Base-by-base conservation (phyloP, 2,113 vertebrate genomes). In the Steatornis caripensis region DNA sequence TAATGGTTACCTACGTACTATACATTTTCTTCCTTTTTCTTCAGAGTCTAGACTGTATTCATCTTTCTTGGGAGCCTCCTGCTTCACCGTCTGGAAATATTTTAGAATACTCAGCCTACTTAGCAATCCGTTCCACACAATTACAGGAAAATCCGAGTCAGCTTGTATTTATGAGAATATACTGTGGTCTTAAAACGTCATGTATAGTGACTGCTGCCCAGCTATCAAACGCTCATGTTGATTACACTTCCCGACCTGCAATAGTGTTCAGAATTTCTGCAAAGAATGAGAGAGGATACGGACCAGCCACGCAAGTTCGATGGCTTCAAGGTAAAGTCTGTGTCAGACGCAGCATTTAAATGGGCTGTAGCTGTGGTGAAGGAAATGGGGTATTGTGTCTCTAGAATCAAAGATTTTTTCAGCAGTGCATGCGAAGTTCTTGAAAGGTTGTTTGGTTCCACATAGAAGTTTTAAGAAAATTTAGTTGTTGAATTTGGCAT, bases 1-100 rank as follows among this genome's bases (percentile, higher is more conserved):
- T 79, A 39, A 32, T 43, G 21, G 8, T 54, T 86, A 54, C 8
- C 49, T 74, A 39, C n/a, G n/a, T 29, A 2, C n/a, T 27, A 34
- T 19, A 11, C 18, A 14, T 61, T 80, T 89, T 83, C 37, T 81
- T 21, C 46, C 22, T 39, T 54, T 68, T 78, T 92, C 85, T 92
- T 61, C 86, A 99, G 99, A 99, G 98, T 30, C 98, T 97, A 23
- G 99, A 99, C 80, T 99, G 98, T 3, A 99, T 99, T 81, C 99
- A 99, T 87, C 99, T 99, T 97, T 99, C 99, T 29, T 99, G 99
- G 99, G 99, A 99, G 91, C 98, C 99, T 61, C 99, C 99, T n/a
- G 93, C 98, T 51, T 99, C 99, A 46, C 98, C 99, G 13, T 99
- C 99, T 11, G 99, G 99, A 69, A 99, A 99, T 95, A 99, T 99